A percentile compares a stretch with the other conserved stretches of the same genome.
Conservation (phyloP, 2,797 vertebrate species). For the Periophthalmus magnuspinnatus region DNA sequence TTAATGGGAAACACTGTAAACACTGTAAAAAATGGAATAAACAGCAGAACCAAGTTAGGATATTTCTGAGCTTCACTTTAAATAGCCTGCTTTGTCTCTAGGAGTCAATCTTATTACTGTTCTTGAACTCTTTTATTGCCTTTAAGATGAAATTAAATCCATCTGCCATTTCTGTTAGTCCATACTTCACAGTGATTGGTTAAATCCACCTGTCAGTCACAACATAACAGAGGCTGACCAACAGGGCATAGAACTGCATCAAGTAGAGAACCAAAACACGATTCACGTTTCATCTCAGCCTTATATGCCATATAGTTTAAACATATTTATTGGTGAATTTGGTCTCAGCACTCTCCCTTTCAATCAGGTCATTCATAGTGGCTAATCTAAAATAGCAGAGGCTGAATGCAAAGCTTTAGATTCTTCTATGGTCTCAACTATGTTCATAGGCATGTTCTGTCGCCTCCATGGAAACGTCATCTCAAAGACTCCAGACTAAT, state of each 20-base stretch:
- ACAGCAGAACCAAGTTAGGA: background rate
- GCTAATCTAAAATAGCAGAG: background rate
- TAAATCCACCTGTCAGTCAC: too few species aligned
- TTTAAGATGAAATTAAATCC: background rate
- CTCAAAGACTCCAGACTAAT: background rate
- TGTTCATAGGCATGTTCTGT: background rate
- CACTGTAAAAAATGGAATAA: background rate
- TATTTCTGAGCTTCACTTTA: background rate
- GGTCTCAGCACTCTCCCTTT: background rate
- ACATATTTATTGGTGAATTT: background rate
- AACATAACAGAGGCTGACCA: too few species aligned
- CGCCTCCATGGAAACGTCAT: background rate
- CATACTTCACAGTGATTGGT: background rate
- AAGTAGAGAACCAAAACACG: too few species aligned
- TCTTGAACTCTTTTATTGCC: background rate
- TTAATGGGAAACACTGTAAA: conserved; percentile 2
- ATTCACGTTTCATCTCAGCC: too few species aligned
- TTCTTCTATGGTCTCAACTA: background rate
- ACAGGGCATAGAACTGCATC: too few species aligned
- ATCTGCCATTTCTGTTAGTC: background rate
- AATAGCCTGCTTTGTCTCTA: background rate
- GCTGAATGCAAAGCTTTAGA: background rate
- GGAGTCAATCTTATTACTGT: background rate
- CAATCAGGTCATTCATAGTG: background rate
- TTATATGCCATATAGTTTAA: background rate